Conservation (phyloP, 2,797 vertebrate genomes). For the Falco peregrinus region DNA sequence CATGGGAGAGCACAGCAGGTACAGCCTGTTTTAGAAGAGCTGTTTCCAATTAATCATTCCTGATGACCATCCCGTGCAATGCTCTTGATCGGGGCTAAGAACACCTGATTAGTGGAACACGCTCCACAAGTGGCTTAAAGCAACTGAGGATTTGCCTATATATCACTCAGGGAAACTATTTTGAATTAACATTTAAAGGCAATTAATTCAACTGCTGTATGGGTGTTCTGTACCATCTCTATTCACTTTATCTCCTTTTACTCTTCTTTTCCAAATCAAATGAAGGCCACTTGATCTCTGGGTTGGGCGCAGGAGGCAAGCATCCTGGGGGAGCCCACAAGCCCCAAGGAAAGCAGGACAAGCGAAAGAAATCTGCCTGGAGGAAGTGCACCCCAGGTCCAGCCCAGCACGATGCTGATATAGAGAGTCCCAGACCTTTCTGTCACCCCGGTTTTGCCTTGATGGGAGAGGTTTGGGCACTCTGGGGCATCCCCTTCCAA, state of each 20-base stretch:
- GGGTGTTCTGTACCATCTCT: not conserved
- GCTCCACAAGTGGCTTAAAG: not conserved
- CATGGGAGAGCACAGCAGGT: not conserved
- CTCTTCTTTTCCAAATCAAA: not conserved
- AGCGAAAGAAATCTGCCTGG: not conserved
- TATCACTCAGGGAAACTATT: constrained; percentile 26
- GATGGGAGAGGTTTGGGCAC: not conserved
- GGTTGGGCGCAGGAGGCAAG: not conserved
- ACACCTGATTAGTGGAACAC: not conserved
- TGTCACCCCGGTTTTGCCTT: not conserved
- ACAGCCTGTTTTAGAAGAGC: not conserved
- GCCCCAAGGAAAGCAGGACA: not conserved
- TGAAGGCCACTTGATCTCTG: not conserved
- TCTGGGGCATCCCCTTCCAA: not conserved
- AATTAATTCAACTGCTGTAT: constrained; percentile 10
- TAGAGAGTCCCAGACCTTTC: not conserved
- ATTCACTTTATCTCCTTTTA: not conserved
- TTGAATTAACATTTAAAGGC: constrained; percentile 23
- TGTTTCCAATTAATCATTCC: constrained; percentile 28
- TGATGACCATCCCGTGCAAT: not conserved
- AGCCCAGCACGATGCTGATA: not conserved
- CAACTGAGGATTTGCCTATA: not conserved
- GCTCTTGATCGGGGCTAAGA: not conserved
- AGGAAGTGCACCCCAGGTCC: not conserved
- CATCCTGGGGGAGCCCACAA: not conserved